Evolutionary conservation across 2,113 vertebrate species (phyloP), one percentile per base, ranked within the genome.

Genomic region (Caranx melampygus): DNA sequence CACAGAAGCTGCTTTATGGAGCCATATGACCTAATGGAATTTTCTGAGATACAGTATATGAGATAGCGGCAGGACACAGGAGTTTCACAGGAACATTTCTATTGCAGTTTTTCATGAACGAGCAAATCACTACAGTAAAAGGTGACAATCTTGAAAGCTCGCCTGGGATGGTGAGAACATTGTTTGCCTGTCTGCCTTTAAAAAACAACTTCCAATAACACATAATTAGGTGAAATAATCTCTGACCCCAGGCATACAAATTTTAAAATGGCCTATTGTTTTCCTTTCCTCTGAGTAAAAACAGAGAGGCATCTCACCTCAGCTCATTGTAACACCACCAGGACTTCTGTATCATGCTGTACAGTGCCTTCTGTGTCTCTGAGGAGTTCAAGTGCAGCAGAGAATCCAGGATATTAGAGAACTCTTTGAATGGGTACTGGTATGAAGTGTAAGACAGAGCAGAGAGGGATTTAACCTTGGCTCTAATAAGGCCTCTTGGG

Each of bases 401-500:
- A 82, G 79, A 86, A 72, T 87, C 72, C 81, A 65, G 67, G 76
- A 92, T 85, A 81, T 89, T 81, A 85, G 59, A 87, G 52, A 84
- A 66, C 73, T 85, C 64, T 80, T 45, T 57, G 37, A 79, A 67
- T 74, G 70, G 66, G 57, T 68, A 72, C 34, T 55, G 33, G 55
- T 62, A 33, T 73, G 63, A 74, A 83, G 81, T 75, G 67, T 69
- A 52, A 82, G 78, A 87, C 69, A 87, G 65, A 72, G 80, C 44
- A 35, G 78, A 82, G 35, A 67, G 86, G 78, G 86, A 78, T 83
- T 89, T 87, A 88, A 91, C 91, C 88, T 84, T 76, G 63, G 64
- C 76, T 89, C 86, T 91, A 93, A 92, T 92, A 91, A 90, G 89
- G 86, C 73, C 92, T 88, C 92, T 59, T 79, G 88, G 87, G 92